These are phyloP conservation scores for Linyphia triangularis DNA, from an alignment of 2,888 invertebrate genomes.

Conservation along the genomic window DNA sequence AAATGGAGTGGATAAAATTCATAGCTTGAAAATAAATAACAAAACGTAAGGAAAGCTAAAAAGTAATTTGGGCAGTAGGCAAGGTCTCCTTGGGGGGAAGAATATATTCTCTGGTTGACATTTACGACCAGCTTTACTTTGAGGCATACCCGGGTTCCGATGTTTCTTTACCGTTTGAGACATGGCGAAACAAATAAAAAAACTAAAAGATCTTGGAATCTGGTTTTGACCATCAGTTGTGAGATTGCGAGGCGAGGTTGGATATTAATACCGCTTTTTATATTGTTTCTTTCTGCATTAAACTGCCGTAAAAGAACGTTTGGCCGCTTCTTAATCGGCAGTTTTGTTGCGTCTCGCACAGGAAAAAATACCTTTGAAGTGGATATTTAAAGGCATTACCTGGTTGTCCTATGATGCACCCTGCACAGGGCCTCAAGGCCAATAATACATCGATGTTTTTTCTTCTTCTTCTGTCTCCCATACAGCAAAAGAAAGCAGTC, in stretches of 20 bases:
- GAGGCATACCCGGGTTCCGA: conserved; percentile 7
- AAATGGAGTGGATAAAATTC: conserved; percentile 24
- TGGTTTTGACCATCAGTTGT: background rate
- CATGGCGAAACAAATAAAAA: conserved; percentile 1
- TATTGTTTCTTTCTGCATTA: conserved; percentile 46
- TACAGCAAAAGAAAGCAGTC: too few relatives aligned
- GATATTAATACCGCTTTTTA: conserved; percentile 41
- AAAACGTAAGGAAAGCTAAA: conserved; percentile 14
- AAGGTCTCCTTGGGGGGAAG: background rate
- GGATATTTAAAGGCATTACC: background rate
- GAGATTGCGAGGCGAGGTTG: background rate
- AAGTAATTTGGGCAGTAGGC: conserved; percentile 55
- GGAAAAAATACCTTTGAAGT: background rate
- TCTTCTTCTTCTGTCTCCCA: too few relatives aligned
- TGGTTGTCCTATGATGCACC: too few relatives aligned
- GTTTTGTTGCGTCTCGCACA: background rate
- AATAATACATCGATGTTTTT: too few relatives aligned
- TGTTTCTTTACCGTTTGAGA: background rate
- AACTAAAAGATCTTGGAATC: background rate
- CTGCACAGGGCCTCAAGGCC: too few relatives aligned
- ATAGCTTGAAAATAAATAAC: conserved; percentile 42
- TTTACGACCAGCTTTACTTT: conserved; percentile 60
- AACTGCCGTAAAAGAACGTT: conserved; percentile 23
- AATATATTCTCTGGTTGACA: conserved; percentile 60
- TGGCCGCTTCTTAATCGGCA: background rate